Percentiles rank a stretch among this genome's conserved stretches.
These are phyloP conservation scores for Aspiorhynchus laticeps DNA, from an alignment of 2,113 vertebrate species.

Conservation along the genomic window DNA sequence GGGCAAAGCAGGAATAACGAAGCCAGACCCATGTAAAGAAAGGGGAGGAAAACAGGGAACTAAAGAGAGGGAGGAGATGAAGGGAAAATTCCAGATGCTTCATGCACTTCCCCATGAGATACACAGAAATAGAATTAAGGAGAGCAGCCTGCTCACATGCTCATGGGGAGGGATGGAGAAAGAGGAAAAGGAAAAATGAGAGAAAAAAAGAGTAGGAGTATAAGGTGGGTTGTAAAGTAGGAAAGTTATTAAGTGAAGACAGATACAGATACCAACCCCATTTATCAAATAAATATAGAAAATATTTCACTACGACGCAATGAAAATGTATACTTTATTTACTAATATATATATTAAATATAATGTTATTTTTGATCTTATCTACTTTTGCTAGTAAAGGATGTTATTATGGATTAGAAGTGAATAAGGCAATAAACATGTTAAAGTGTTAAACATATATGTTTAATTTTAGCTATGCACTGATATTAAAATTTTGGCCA, in stretches of 20 bases:
- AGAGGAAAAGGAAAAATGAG: slow-evolving; percentile 1
- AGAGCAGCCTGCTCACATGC: slow-evolving; percentile 35
- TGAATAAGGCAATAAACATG: not conserved
- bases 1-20: slow-evolving; percentile 25
- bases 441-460: no score
- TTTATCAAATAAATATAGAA: not conserved
- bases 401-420: not conserved
- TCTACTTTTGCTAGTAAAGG: not conserved
- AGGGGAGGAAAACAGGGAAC: slow-evolving; percentile 18
- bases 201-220: not conserved
- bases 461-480: no score
- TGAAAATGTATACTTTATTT: not conserved
- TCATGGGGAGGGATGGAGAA: not conserved
- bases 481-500: not conserved
- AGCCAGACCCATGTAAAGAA: not conserved
- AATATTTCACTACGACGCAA: not conserved
- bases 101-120: slow-evolving; percentile 46
- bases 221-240: not conserved
- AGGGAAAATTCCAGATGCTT: slow-evolving; percentile 37
- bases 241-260: not conserved
- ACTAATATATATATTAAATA: not conserved
- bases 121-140: slow-evolving; percentile 50
- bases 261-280: no score
- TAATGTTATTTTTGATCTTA: not conserved
- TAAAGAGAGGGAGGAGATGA: slow-evolving; percentile 21